Evolutionary conservation across 2,797 vertebrate species (phyloP), one percentile per base, ranked within the genome.

Genomic region (Acipenser transmontanus): DNA sequence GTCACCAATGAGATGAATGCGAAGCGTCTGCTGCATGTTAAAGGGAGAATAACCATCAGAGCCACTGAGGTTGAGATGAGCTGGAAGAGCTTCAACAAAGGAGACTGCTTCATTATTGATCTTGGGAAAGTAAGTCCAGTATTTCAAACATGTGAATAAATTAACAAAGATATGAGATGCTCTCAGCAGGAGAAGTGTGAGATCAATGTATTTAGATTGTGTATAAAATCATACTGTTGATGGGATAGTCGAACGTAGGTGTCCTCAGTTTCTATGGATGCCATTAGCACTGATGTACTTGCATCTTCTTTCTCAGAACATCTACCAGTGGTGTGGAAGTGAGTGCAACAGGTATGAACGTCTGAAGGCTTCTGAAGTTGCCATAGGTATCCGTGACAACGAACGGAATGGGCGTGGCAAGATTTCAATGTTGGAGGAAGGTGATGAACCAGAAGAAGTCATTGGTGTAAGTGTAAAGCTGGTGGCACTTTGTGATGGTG

Each of bases 81-180:
- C 20, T 91, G 89, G 89, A 0, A 0, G 0, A 86, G 79, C 73
- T 90, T 91, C 68, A 91, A 89, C 78, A 78, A 34, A 5, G 84
- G 81, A 60, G 89, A 90, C 80, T 87, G 85, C 75, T 90, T 90
- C 81, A 83, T 90, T 73, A 75, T 90, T 20, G 88, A 87, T 69
- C 70, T 90, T 62, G 87, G 87, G 71, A 76, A 82, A 84, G 89
- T 87, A 64, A 81, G 63, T 12, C 2, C 12, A 47, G 34, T 63
- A 12, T 34, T 34, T 34, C 34, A 34, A 1, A 34, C 34, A 34
- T 34, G 34, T 34, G 34, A 34, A 34, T 34, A 34, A 34, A 34
- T 34, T 3, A 34, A 34, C 34, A 34, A 34, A 34, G 34, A 4
- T 34, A 3, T 34, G 34, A 34, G 34, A 34, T 34, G 34, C 34